Percentiles rank a stretch among this genome's conserved stretches.
phyloP scores from a whole-genome alignment of 2,113 vertebrate genomes.

The Carassius carassius region DNA sequence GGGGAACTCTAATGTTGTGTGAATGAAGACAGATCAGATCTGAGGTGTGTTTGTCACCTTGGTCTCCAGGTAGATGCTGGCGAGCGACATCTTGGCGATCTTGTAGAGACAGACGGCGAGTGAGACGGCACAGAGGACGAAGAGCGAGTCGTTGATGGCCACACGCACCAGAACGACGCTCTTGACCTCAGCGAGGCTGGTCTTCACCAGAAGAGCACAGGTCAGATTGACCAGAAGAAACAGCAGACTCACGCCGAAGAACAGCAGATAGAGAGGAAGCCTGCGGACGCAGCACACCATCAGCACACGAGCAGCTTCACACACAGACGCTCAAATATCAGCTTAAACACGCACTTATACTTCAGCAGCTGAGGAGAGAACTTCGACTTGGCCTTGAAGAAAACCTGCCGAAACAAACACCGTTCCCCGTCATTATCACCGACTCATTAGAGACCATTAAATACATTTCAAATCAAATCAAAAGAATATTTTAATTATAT shows the following conservation, averaged over 20 bases:
- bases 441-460: too few relatives aligned
- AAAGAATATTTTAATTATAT: too few relatives aligned
- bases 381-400: constrained; percentile 90
- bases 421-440: too few relatives aligned
- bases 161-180: constrained; percentile 84
- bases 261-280: constrained; percentile 80
- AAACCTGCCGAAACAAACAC: constrained; percentile 74
- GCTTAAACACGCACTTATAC: constrained; percentile 58
- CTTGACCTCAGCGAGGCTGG: constrained; percentile 77
- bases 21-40: too few relatives aligned
- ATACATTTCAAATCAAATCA: too few relatives aligned
- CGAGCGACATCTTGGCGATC: constrained; percentile 90
- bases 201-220: constrained; percentile 89
- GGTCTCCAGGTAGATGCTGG: constrained; percentile 88
- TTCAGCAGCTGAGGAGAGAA: constrained; percentile 85
- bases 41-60: constrained; percentile 72
- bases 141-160: constrained; percentile 86
- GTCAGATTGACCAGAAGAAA: constrained; percentile 93
- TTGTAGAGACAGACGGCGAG: constrained; percentile 88
- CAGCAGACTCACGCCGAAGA: constrained; percentile 86
- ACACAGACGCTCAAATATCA: too few relatives aligned
- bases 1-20: too few relatives aligned
- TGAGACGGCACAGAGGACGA: constrained; percentile 85
- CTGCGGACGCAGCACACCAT: constrained; percentile 7
- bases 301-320: too few relatives aligned